Base-by-base conservation (phyloP, 2,113 vertebrate genomes). In the Platichthys flesus region DNA sequence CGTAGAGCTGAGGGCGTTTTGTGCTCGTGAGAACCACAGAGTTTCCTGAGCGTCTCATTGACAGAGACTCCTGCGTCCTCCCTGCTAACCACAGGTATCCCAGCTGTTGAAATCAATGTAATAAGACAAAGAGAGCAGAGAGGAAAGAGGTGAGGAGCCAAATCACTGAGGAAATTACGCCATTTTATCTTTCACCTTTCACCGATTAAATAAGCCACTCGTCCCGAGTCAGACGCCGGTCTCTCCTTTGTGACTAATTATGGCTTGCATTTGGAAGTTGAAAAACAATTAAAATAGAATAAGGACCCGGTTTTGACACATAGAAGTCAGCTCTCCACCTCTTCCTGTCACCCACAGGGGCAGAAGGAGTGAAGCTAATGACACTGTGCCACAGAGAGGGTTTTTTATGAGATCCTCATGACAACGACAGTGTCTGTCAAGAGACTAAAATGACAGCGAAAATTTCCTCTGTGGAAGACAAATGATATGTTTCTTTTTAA, bases 171-270 rank as follows among this genome's bases (percentile, higher is more conserved):
- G 55, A 77, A 57, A 59, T 42, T 28, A 65, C 1, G 9, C 24
- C 3, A 56, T 63, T 85, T 74, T 64, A 75, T 85, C 78, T 84
- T 70, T 74, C 65, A 74, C 74, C 71, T 23, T 54, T 54, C 51
- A 54, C 51, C 58, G 72, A 81, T 83, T 79, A 79, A 86, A 85
- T 26, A 60, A 74, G 18, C n/a, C 35, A 21, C 26, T 51, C 63
- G 49, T 60, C 58, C 62, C 37, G 16, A 69, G 73, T 23, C 47
- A 16, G 23, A 61, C 31, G 28, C 73, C 45, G 37, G 9, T 45
- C 28, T 42, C 56, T 74, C 64, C 66, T 77, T 51, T 77, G 83
- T 77, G 79, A 70, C 59, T 82, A 76, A 87, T 54, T 54, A n/a
- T 20, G 3, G 20, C 18, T 7, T 49, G 14, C 15, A 60, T 81